phyloP scores from a whole-genome alignment of 92 coral and sea anemone species.

The Metridium senile region DNA sequence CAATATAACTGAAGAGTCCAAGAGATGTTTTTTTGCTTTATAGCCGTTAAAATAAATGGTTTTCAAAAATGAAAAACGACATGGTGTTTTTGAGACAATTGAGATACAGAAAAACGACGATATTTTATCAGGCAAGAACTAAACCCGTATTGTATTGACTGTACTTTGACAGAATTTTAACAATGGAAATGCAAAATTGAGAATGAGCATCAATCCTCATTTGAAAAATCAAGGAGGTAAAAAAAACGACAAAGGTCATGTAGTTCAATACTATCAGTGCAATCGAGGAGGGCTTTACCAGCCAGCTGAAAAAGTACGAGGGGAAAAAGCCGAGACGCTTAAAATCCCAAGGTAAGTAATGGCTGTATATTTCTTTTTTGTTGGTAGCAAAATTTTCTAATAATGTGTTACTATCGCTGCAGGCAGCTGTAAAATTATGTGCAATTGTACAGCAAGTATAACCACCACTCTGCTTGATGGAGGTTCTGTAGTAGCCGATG shows the following conservation, averaged over 20 bases:
- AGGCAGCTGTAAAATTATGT: constrained; percentile 59
- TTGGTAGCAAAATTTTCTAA: neutral
- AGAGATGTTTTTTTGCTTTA: too few species aligned
- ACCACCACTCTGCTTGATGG: constrained; percentile 7
- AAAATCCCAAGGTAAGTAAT: constrained; percentile 15
- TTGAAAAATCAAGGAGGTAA: neutral
- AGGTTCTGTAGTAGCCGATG: constrained; percentile 24
- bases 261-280: constrained; percentile 15
- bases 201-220: neutral
- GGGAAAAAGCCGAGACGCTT: neutral
- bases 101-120: too few species aligned
- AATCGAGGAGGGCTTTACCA: neutral
- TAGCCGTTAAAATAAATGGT: too few species aligned
- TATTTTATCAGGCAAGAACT: too few species aligned
- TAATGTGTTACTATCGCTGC: neutral
- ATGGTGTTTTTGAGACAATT: too few species aligned
- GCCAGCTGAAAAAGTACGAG: neutral
- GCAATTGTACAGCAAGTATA: constrained; percentile 57
- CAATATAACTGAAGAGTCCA: too few species aligned
- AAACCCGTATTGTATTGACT: too few species aligned
- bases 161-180: neutral
- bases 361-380: neutral
- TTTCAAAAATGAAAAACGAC: neutral
- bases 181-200: constrained; percentile 2
- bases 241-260: neutral